These are phyloP conservation scores for Zaprionus ghesquierei DNA, from an alignment of 1,140 invertebrate genomes.

Conservation along the genomic window DNA sequence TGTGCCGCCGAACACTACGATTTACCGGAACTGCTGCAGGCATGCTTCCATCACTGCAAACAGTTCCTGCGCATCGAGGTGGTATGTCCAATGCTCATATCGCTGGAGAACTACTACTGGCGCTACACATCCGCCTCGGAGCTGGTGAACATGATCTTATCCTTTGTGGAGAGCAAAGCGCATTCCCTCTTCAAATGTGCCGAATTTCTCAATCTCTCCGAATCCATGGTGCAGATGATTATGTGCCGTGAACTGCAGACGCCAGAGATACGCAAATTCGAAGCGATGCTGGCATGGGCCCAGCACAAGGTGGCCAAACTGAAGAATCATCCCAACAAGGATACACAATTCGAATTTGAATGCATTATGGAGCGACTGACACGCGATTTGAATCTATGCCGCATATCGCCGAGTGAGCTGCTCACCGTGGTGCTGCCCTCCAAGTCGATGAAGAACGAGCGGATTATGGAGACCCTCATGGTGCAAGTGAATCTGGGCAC, in stretches of 20 bases:
- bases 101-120: conserved; percentile 97
- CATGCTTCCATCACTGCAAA: conserved; percentile 97
- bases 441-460: conserved; percentile 96
- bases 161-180: conserved; percentile 93
- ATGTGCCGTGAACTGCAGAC: conserved; percentile 94
- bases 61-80: conserved; percentile 96
- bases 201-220: conserved; percentile 93
- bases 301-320: conserved; percentile 88
- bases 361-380: conserved; percentile 95
- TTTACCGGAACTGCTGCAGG: conserved; percentile 94
- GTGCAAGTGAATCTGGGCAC: conserved; percentile 96
- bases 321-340: conserved; percentile 89
- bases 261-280: conserved; percentile 95
- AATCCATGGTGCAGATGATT: conserved; percentile 97
- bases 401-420: conserved; percentile 95
- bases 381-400: conserved; percentile 93
- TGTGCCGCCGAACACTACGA: conserved; percentile 97
- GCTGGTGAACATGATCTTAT: conserved; percentile 96
- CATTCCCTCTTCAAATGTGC: conserved; percentile 91
- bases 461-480: conserved; percentile 96
- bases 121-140: conserved; percentile 96
- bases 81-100: conserved; percentile 95
- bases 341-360: conserved; percentile 94
- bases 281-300: conserved; percentile 96
- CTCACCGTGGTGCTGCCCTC: conserved; percentile 96